Conservation (phyloP, 2,888 invertebrate genomes). For the Latrodectus elegans region DNA sequence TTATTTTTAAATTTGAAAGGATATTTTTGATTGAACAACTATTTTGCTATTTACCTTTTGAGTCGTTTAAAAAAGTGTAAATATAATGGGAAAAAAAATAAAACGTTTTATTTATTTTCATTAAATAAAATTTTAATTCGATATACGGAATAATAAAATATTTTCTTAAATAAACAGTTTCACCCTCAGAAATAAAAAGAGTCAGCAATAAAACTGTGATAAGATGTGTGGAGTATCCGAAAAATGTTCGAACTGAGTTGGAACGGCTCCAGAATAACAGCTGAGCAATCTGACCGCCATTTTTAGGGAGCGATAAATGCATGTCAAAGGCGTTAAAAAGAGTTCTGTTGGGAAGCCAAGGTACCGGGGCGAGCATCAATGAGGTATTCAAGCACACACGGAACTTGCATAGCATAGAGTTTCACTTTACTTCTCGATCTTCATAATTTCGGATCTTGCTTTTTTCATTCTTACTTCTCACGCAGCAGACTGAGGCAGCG, state of each 20-base stretch:
- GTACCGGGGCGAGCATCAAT: conserved; percentile 40
- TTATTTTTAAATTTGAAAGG: too few relatives aligned
- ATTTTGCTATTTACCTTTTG: too few relatives aligned
- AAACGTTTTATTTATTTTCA: too few relatives aligned
- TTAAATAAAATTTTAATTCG: too few relatives aligned
- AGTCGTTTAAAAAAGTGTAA: too few relatives aligned
- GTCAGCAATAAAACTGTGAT: too few relatives aligned
- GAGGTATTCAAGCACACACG: conserved; percentile 13
- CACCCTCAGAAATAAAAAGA: too few relatives aligned
- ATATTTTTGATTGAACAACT: too few relatives aligned
- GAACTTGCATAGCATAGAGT: not conserved
- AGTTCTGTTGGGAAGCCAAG: not conserved
- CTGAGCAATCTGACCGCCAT: conserved; percentile 1
- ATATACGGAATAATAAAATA: too few relatives aligned
- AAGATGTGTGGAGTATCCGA: not conserved
- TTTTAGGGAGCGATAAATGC: conserved; percentile 3
- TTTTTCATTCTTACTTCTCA: conserved; percentile 1
- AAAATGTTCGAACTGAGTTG: conserved; percentile 12
- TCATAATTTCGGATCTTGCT: not conserved
- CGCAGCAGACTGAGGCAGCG: conserved; percentile 10
- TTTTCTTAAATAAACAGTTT: too few relatives aligned
- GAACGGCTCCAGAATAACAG: not conserved
- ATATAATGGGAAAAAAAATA: too few relatives aligned
- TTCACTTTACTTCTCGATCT: conserved; percentile 18
- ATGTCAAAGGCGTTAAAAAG: not conserved